phyloP scores from a whole-genome alignment of 2,113 vertebrate genomes.

The Pionites leucogaster region DNA sequence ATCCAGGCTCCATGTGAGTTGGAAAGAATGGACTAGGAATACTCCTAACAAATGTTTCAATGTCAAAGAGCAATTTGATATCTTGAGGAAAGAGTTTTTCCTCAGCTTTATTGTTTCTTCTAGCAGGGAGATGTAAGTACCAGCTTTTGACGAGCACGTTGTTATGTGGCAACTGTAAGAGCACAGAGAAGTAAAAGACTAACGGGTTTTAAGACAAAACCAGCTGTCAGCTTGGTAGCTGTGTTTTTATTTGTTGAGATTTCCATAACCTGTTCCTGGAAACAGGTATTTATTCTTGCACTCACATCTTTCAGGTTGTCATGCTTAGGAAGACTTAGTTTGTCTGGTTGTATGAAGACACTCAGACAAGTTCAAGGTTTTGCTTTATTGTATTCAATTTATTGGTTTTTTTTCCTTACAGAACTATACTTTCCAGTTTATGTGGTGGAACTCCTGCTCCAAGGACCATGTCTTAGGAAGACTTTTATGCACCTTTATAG shows the following conservation, averaged over 20 bases:
- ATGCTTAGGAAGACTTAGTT: neutral
- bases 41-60: neutral
- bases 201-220: neutral
- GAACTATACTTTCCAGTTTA: neutral
- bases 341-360: neutral
- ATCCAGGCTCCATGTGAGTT: neutral
- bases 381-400: neutral
- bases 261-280: neutral
- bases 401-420: accelerated
- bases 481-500: neutral
- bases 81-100: neutral
- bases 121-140: neutral
- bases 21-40: neutral
- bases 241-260: neutral
- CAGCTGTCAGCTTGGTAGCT: neutral
- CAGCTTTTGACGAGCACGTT: neutral
- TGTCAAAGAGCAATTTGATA: neutral
- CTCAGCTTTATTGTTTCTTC: neutral
- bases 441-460: neutral
- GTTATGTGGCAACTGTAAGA: neutral
- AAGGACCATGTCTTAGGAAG: neutral
- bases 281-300: neutral
- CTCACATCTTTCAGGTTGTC: neutral
- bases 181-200: neutral
- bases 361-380: neutral